phyloP scores from a whole-genome alignment of 2,797 vertebrate species.

The Gymnocypris eckloni region DNA sequence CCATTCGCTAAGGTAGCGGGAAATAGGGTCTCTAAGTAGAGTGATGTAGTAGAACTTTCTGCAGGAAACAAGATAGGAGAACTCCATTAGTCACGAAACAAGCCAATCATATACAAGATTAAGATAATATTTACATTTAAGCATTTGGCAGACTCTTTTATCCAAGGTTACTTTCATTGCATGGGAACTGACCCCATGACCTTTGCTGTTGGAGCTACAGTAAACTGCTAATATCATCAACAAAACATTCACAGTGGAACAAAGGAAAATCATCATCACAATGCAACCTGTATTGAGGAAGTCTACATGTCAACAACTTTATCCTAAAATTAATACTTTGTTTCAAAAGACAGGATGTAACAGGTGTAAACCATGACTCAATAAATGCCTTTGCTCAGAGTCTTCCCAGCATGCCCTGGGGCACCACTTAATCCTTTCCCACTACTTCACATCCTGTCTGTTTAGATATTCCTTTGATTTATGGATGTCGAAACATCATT shows the following conservation, averaged over 20 bases:
- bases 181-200: not conserved
- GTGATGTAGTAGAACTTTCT: conserved; percentile 99
- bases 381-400: conserved; percentile 36
- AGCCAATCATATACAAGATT: not conserved
- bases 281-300: not conserved
- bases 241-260: not conserved
- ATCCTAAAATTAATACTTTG: not conserved
- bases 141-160: not conserved
- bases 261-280: not conserved
- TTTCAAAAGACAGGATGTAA: conserved; percentile 1
- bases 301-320: not conserved
- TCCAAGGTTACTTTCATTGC: not conserved
- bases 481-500: conserved; percentile 55
- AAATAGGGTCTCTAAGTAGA: conserved; percentile 93
- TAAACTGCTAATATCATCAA: not conserved
- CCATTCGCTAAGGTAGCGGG: conserved; percentile 98
- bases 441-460: conserved; percentile 39
- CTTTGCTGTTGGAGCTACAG: not conserved
- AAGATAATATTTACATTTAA: not conserved
- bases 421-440: conserved; percentile 32
- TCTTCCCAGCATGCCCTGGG: conserved; percentile 5
- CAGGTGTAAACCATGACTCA: conserved; percentile 14
- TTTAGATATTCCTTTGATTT: conserved; percentile 7
- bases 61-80: conserved; percentile 28
- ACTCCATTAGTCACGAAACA: not conserved